Percentiles rank a stretch among this genome's conserved stretches.
Evolutionary conservation across 1,140 invertebrate species (phyloP).

Genomic region (Leptonema lineaticorne): DNA sequence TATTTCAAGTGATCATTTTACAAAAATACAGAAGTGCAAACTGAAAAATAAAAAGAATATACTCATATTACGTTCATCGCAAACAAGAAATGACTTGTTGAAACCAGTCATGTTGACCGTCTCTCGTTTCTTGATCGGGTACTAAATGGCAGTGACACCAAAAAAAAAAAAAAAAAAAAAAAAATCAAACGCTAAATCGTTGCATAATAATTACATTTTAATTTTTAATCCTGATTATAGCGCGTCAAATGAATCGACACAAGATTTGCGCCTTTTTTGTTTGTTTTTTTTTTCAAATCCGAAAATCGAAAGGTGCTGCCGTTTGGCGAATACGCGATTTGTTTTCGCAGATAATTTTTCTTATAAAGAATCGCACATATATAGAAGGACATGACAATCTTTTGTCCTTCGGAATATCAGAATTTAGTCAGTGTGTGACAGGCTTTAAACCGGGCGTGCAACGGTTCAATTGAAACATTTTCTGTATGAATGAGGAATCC

Average conservation of each 20-base stretch:
- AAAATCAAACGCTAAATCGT: too few relatives aligned
- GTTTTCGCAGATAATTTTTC: background rate
- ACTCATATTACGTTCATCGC: background rate
- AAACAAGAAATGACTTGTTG: constrained; percentile 1
- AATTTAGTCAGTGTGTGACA: too few relatives aligned
- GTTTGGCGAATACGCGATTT: background rate
- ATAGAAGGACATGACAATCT: too few relatives aligned
- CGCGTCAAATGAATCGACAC: too few relatives aligned
- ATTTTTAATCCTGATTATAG: too few relatives aligned
- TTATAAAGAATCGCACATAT: background rate
- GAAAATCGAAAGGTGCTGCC: background rate
- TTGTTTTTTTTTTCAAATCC: too few relatives aligned
- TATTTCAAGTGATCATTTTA: too few relatives aligned
- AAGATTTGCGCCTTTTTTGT: background rate
- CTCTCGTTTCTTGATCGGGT: background rate
- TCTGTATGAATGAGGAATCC: constrained; percentile 15
- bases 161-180: background rate
- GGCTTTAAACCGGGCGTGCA: too few relatives aligned
- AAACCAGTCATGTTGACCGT: background rate
- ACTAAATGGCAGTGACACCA: background rate
- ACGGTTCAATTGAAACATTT: too few relatives aligned
- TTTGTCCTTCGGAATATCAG: too few relatives aligned
- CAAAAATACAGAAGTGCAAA: too few relatives aligned
- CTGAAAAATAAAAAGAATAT: background rate
- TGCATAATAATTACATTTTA: too few relatives aligned